phyloP scores from a whole-genome alignment of 2,797 vertebrate genomes.

The Mormyrus proboscirostris region DNA sequence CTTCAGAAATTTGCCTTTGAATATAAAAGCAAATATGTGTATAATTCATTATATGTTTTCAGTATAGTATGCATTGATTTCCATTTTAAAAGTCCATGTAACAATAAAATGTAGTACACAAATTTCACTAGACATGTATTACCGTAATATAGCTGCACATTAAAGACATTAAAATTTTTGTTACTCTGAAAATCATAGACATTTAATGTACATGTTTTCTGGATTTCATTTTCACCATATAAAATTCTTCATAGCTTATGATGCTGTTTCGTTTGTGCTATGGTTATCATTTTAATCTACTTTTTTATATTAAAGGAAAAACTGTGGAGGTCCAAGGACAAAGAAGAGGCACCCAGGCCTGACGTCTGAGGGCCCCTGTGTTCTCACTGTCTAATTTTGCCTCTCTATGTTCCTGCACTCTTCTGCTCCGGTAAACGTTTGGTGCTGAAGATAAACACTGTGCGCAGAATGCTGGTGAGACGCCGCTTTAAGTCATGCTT shows the following conservation, averaged over 20 bases:
- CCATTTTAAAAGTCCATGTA: conserved; percentile 43
- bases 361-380: conserved; percentile 50
- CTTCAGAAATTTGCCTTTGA: conserved; percentile 44
- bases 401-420: neutral
- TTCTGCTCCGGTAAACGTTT: conserved; percentile 20
- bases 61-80: conserved; percentile 45
- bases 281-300: conserved; percentile 40
- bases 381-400: conserved; percentile 23
- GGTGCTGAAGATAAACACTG: conserved; percentile 47
- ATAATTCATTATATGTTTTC: conserved; percentile 38
- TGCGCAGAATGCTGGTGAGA: conserved; percentile 46
- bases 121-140: conserved; percentile 53
- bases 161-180: conserved; percentile 49
- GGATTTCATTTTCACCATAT: conserved; percentile 36
- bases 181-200: conserved; percentile 53
- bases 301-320: conserved; percentile 45
- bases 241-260: conserved; percentile 43
- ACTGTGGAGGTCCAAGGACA: conserved; percentile 52
- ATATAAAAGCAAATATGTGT: conserved; percentile 45
- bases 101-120: conserved; percentile 55
- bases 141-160: conserved; percentile 62
- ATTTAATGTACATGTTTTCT: conserved; percentile 45
- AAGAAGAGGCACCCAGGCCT: conserved; percentile 46
- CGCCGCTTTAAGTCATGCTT: conserved; percentile 26
- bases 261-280: conserved; percentile 37